Base-by-base conservation (phyloP, 2,113 vertebrate species). In the Caranx melampygus region DNA sequence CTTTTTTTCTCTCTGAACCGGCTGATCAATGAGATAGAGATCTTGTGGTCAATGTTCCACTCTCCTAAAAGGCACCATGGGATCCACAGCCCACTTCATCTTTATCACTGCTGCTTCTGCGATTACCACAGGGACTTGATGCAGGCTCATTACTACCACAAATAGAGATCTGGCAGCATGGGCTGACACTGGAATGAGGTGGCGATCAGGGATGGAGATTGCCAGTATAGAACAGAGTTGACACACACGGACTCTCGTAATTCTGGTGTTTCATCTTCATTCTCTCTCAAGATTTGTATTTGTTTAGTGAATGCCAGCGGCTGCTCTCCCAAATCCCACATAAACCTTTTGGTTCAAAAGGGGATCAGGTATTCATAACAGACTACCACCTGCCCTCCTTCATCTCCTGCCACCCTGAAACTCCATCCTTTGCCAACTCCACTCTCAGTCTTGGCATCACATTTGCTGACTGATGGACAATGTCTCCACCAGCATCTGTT, bases 401-500 rank as follows among this genome's bases (percentile, higher is more conserved):
- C 35, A 63, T 87, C 82, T 65, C 64, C 60, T 72, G 79, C 78
- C 81, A 71, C 72, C 68, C 62, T 72, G 42, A 40, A 58, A 62
- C 13, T 42, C n/a, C 61, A 71, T 61, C 67, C 13, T 15, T 15
- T 70, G 87, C 89, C 90, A 90, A 44, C 72, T 79, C 76, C 73
- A 65, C 65, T 78, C 61, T 69, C 84, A 71, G 58, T 78, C 21
- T 82, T 92, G 89, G 91, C 91, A 83, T 78, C 47, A 58, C 85
- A 63, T 66, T 70, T 72, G 81, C 85, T 94, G 91, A 92, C 89
- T 91, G 87, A 93, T 92, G 75, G 87, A 87, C 87, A 89, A 77
- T 89, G 90, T 89, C 87, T 90, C 81, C 75, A 73, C 26, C 85
- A 90, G 88, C 91, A 92, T 92, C 92, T 94, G 92, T 84, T 91